Evolutionary conservation across 2,113 vertebrate species (phyloP), one percentile per base, ranked within the genome.

Genomic region (Marmota monax): DNA sequence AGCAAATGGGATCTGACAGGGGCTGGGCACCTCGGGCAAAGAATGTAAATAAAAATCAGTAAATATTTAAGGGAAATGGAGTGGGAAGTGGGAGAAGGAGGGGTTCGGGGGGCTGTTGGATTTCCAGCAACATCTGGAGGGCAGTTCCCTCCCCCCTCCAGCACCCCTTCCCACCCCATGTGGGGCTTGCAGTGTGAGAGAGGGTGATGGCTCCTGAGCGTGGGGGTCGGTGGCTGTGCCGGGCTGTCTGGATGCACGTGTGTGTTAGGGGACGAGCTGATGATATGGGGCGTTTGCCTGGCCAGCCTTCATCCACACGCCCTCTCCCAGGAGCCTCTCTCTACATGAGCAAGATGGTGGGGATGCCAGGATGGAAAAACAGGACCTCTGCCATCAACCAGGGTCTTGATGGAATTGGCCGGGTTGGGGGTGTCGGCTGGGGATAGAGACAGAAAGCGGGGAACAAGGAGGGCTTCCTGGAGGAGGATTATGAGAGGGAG

Each of bases 21-120:
- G 92, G 67, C 97, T 0, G 95, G 96, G 97, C 96, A 98, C 97
- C 97, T 97, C 79, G 0, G 92, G 97, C 95, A 97, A 96, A 97
- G 97, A 98, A 98, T 98, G 96, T 97, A 98, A 98, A 98, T 97
- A 97, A 95, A 97, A 94, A 90, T 97, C 95, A 96, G 98, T 98
- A 98, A 98, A 98, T 98, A 96, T 98, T 97, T 98, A 96, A 93
- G 90, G 87, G 93, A 97, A 97, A 78, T 90, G 79, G 86, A 97
- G 97, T 18, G 65, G 94, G 96, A 96, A 96, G 89, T 42, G 37
- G 85, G 97, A 78, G 83, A 77, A 39, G 91, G 92, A 48, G 67
- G 51, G 58, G 74, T 11, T 51, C 48, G 86, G 83, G 92, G 95
- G 90, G 74, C 32, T 89, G 97, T 90, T 96, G 92, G 87, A 27